Conservation (phyloP, 1,140 invertebrate species). For the Acromyrmex charruanus region DNA sequence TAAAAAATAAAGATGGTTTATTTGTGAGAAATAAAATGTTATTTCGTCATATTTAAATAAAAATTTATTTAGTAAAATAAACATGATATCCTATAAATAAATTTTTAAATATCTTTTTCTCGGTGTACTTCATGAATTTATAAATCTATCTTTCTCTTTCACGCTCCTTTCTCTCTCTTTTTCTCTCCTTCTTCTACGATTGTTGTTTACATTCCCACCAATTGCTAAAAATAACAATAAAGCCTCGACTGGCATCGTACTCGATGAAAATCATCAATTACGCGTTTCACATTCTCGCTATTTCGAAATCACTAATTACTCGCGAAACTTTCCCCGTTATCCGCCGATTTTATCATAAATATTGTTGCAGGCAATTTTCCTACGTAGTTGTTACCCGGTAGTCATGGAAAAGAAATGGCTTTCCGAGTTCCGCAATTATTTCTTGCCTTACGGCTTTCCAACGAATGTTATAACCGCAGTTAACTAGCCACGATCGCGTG, state of each 20-base stretch:
- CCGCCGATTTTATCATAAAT: conserved; percentile 69
- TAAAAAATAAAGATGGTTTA: too few relatives aligned
- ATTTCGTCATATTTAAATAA: too few relatives aligned
- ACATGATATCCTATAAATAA: too few relatives aligned
- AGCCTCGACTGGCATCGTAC: neutral
- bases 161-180: neutral
- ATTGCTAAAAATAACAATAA: conserved; percentile 36
- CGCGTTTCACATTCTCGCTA: conserved; percentile 15
- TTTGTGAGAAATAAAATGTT: too few relatives aligned
- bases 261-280: conserved; percentile 51
- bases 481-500: conserved; percentile 41
- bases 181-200: neutral
- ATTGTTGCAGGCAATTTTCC: conserved; percentile 66
- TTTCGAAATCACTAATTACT: conserved; percentile 61
- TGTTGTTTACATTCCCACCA: neutral
- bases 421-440: conserved; percentile 72
- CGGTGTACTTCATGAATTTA: neutral
- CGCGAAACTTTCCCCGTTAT: conserved; percentile 51
- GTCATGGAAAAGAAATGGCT: conserved; percentile 59
- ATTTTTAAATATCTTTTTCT: too few relatives aligned
- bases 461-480: neutral
- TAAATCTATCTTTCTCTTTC: neutral
- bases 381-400: conserved; percentile 37
- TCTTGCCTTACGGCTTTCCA: conserved; percentile 38
- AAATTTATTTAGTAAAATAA: too few relatives aligned